Evolutionary conservation across 2,113 vertebrate species (phyloP), one percentile per base, ranked within the genome.

Genomic region (Apeltes quadracus): DNA sequence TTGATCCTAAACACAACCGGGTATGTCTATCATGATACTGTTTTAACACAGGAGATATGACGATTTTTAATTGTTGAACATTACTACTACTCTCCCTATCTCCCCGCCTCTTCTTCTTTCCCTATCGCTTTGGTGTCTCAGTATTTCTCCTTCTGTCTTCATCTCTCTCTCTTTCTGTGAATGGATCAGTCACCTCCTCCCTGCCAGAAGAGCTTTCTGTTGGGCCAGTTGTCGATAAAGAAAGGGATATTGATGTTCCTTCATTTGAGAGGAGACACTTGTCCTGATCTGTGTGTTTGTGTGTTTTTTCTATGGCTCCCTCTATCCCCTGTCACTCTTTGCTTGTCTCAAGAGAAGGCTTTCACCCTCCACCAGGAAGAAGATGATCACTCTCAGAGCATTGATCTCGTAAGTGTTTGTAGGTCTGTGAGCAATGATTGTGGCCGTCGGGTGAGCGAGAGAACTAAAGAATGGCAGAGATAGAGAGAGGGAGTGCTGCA

Each of bases 191-290:
- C 84, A 83, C 82, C 34, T 62, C 36, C 58, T 61, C 59, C 38
- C 72, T 63, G 76, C 66, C 83, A 79, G 77, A 22, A 55, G 76
- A 88, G 87, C 92, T 91, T 85, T 92, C 89, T 94, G 87, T 94
- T 93, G 94, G 95, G 92, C 84, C 88, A 91, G 91, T 87, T 93
- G 93, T 93, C 93, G 83, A 93, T 92, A 93, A 87, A 87, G 83
- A 91, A 74, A 84, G 85, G 90, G 89, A 91, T 88, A 89, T 88
- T 90, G 92, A 91, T 91, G 93, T 92, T 84, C 82, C 78, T 90
- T 90, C 88, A 92, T 82, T 90, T 72, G 74, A 80, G 85, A 80
- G 85, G 79, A 90, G 88, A 79, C 90, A 82, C 91, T 93, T 87
- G 84, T 92, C 91, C 87, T 86, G 81, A 75, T 79, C 69, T 69